A percentile compares a stretch with the other conserved stretches of the same genome.
phyloP scores from a whole-genome alignment of 2,888 invertebrate genomes.

The Torymus aiolomorphi region DNA sequence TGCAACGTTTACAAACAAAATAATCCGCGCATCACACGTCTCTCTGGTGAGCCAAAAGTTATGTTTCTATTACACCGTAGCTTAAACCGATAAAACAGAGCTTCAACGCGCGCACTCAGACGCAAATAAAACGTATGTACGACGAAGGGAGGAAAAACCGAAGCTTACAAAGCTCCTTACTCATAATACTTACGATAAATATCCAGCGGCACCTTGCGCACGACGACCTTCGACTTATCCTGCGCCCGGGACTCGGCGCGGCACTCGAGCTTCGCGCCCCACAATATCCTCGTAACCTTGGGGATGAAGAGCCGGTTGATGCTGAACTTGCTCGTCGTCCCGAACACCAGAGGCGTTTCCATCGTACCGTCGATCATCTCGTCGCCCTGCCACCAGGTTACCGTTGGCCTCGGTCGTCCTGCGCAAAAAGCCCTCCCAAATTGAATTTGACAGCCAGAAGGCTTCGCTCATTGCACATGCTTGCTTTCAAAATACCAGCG shows the following conservation, averaged over 20 bases:
- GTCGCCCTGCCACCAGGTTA: conserved; percentile 89
- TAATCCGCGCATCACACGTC: too few relatives aligned
- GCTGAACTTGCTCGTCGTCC: conserved; percentile 78
- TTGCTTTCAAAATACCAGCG: too few relatives aligned
- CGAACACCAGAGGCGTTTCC: conserved; percentile 79
- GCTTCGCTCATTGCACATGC: too few relatives aligned
- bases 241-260: conserved; percentile 85
- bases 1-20: too few relatives aligned
- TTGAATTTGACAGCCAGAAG: conserved; percentile 24
- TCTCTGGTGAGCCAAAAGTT: conserved; percentile 12
- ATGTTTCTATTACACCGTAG: not conserved
- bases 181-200: conserved; percentile 79
- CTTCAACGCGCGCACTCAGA: not conserved
- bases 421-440: conserved; percentile 32
- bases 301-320: conserved; percentile 87
- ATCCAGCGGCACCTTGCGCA: conserved; percentile 85
- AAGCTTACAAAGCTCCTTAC: not conserved
- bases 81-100: not conserved
- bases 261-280: conserved; percentile 86
- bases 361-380: conserved; percentile 85
- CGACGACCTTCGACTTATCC: conserved; percentile 79
- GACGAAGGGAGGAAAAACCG: not conserved
- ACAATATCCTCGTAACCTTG: conserved; percentile 83
- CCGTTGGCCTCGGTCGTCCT: conserved; percentile 89
- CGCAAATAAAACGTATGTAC: conserved; percentile 26